Base-by-base conservation (phyloP, 2,888 invertebrate genomes). In the Pristionchus exspectatus region DNA sequence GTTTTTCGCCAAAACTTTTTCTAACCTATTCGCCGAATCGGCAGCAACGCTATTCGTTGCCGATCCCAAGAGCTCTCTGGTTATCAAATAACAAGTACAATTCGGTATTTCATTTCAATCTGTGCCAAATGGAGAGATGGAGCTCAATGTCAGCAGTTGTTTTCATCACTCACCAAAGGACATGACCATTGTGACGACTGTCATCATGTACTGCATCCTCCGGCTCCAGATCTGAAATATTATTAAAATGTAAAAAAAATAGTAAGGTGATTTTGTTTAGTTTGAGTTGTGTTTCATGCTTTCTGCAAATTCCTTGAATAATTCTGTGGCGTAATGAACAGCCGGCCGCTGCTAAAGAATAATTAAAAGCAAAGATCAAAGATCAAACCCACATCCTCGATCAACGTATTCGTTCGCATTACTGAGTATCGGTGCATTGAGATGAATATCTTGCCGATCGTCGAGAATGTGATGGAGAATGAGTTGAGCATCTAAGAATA, bases 371-470 rank as follows among this genome's bases (percentile, higher is more conserved):
- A 24, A 59, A 59, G 24, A 59, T 59, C 59, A 59, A 59, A 59
- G 44, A 50, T 50, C 44, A 59, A n/a, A 24, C 69, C n/a, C n/a
- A 69, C 69, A 69, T 69, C 69, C 27, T 69, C 69, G 7, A 24
- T 24, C n/a, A 24, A 30, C 14, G n/a, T n/a, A 14, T 24, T 69
- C 14, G 69, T 69, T 2, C 69, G 69, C 69, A 69, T 69, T 7
- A 69, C 69, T 12, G 69, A 69, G 69, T 69, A 69, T 30, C 69
- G 69, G 27, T 69, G 69, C n/a, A 69, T 69, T 27, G 69, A 69
- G 27, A 69, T 69, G n/a, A 69, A 69, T 27, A 27, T 27, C 69
- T 69, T 69, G n/a, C 69, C 69, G 12, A 69, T 69, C 7, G 69
- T 69, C 4, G 69, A 24, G 69, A 69, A 69, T 69, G 69, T 69